These are phyloP conservation scores for Ianthella basta DNA, from an alignment of 37 sponge, comb jelly and placozoan genomes.

Conservation along the genomic window DNA sequence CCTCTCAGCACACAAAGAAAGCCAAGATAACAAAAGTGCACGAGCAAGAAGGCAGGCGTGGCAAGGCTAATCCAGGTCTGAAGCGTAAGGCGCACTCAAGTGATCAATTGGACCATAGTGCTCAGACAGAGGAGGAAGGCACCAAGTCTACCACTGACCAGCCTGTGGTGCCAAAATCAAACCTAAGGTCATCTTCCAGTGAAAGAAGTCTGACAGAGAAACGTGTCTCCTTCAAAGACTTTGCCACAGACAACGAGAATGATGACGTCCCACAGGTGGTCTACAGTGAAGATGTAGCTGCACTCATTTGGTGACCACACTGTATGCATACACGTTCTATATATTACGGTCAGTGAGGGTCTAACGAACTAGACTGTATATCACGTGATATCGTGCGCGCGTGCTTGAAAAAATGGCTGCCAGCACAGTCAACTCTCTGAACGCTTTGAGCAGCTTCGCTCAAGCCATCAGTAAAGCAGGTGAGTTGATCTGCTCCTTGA, in stretches of 20 bases:
- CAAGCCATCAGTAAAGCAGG: too few species aligned
- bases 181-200: slow-evolving; percentile 14
- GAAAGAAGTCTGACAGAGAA: neutral
- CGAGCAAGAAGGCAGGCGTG: neutral
- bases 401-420: too few species aligned
- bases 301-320: slow-evolving; percentile 44
- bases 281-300: slow-evolving; percentile 46
- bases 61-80: neutral
- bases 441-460: too few species aligned
- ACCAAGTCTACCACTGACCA: neutral
- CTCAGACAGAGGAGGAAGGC: neutral
- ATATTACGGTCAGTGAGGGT: neutral
- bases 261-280: slow-evolving; percentile 29
- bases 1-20: neutral
- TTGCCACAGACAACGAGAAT: slow-evolving; percentile 5
- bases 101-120: too few species aligned
- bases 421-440: too few species aligned
- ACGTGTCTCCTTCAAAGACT: neutral
- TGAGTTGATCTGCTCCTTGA: too few species aligned
- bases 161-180: neutral
- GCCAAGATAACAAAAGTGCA: neutral
- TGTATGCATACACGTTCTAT: neutral
- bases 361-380: too few species aligned
- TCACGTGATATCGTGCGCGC: too few species aligned
- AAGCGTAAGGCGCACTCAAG: neutral